Conservation (phyloP, 2,797 vertebrate genomes). For the Serranus cabrilla region DNA sequence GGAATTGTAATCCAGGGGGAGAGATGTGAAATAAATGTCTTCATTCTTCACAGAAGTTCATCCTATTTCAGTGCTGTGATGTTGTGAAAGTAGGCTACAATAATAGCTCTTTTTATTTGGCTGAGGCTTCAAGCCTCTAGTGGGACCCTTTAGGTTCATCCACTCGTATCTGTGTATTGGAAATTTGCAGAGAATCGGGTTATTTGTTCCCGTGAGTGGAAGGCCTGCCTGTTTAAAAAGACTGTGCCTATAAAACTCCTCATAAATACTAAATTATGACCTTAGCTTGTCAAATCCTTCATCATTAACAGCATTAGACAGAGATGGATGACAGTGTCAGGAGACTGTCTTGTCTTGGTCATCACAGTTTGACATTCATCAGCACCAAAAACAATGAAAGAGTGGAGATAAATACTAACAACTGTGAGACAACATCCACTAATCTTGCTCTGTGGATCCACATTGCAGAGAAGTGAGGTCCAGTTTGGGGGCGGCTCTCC, state of each 20-base stretch:
- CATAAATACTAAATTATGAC: constrained; percentile 22
- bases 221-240: not conserved
- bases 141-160: not conserved
- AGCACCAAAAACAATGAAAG: not conserved
- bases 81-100: not conserved
- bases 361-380: not conserved
- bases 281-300: not conserved
- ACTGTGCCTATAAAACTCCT: not conserved
- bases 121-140: constrained; percentile 8
- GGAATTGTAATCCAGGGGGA: constrained; percentile 8
- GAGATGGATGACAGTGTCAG: not conserved
- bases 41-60: constrained; percentile 12
- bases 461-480: not conserved
- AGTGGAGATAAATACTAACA: not conserved
- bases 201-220: not conserved
- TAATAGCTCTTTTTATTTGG: constrained; percentile 6
- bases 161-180: not conserved
- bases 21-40: constrained; percentile 9
- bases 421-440: not conserved
- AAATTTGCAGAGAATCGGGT: constrained; percentile 7
- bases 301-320: not conserved
- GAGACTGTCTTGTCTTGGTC: not conserved
- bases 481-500: not conserved
- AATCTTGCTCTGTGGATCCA: not conserved
- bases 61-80: constrained; percentile 10